Conservation (phyloP, 2,113 vertebrate species). For the Gymnocephalus cernua region DNA sequence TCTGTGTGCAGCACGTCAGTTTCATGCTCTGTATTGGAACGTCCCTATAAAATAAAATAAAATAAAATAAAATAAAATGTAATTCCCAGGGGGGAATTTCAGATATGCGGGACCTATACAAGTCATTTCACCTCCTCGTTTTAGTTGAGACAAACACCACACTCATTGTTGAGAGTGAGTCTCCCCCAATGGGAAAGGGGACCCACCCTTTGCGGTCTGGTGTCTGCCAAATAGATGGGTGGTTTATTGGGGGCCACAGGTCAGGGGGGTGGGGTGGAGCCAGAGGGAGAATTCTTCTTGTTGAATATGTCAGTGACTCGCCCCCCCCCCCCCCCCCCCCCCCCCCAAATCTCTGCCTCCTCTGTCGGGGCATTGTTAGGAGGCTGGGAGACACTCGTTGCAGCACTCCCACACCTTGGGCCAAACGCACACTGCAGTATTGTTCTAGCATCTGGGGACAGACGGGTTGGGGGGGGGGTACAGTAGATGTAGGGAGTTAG, state of each 20-base stretch:
- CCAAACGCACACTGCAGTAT: slow-evolving; percentile 85
- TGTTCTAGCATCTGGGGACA: slow-evolving; percentile 83
- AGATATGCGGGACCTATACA: slow-evolving; percentile 1
- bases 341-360: slow-evolving; percentile 31
- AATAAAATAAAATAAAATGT: too few species aligned
- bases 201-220: slow-evolving; percentile 65
- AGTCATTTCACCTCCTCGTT: slow-evolving; percentile 40
- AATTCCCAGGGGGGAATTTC: slow-evolving; percentile 3
- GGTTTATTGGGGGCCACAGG: slow-evolving; percentile 81
- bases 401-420: slow-evolving; percentile 87
- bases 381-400: slow-evolving; percentile 76
- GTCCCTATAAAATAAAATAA: too few species aligned
- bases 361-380: slow-evolving; percentile 81
- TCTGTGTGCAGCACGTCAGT: too few species aligned
- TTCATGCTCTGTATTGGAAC: not conserved
- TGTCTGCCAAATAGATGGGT: slow-evolving; percentile 74
- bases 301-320: slow-evolving; percentile 64
- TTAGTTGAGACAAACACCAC: slow-evolving; percentile 45
- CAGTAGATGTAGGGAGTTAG: slow-evolving; percentile 55
- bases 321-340: slow-evolving; percentile 12
- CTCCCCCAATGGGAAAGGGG: slow-evolving; percentile 50
- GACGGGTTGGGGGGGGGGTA: slow-evolving; percentile 66
- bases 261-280: slow-evolving; percentile 68
- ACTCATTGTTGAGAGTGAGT: slow-evolving; percentile 38
- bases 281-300: slow-evolving; percentile 76